Evolutionary conservation across 1,140 invertebrate genomes (phyloP), one percentile per base, ranked within the genome.

Genomic region (Augochlora pura): DNA sequence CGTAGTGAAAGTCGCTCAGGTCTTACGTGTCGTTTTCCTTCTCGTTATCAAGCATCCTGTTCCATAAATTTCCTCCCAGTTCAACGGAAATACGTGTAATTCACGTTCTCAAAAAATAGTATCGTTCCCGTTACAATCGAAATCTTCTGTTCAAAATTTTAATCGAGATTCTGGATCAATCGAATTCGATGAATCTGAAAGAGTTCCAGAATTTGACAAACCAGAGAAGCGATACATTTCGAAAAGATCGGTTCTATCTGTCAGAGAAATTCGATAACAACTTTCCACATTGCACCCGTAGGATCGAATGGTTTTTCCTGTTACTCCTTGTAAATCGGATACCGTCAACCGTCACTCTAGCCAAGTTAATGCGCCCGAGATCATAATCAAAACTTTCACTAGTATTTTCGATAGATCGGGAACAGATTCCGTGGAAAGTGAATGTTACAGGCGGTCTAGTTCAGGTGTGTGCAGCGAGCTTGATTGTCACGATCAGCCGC

Each of bases 311-410:
- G 32, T 52, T 77, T 77, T 71, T 64, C 46, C 32, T 63, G 32
- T 38, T 63, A 38, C 16, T n/a, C 10, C 59, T 25, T 46, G 18
- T 16, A 23, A 21, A 14, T 52, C 4, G 27, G 16, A n/a, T 25
- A n/a, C 46, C 7, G 23, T 10, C 9, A 18, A 4, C 9, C 14
- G 46, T 25, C 23, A 16, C 57, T 49, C 7, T 23, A 25, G 49
- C 25, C 21, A n/a, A 25, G 12, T 25, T 54, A 64, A 42, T 18
- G 57, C 27, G 42, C 16, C 25, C 42, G 21, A 32, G 69, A 64
- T 78, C 60, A 14, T 74, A 79, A 74, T 74, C 71, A 2, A 46
- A 12, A 70, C 88, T 87, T 88, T 89, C 86, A 83, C 87, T 77
- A 23, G 9, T 42, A 81, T 87, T 87, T 87, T 82, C 52, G 64